Evolutionary conservation across 2,888 invertebrate species (phyloP).

Genomic region (Tanaodytes sp.): DNA sequence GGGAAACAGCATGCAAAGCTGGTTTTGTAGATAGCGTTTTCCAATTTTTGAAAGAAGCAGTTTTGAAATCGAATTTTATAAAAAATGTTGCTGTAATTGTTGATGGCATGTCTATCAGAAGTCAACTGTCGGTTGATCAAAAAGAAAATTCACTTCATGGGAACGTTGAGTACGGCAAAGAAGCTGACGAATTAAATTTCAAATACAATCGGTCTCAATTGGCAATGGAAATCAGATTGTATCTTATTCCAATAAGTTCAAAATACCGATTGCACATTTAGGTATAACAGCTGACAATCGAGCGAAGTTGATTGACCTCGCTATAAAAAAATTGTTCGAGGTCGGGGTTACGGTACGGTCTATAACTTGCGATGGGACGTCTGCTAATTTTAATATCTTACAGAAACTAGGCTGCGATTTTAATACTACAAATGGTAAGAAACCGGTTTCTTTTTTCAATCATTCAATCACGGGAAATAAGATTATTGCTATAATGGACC

Average conservation of each 20-base stretch:
- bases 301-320: background rate
- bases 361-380: slow-evolving; percentile 1
- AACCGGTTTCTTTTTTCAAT: too few species aligned
- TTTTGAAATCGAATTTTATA: too few species aligned
- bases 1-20: too few species aligned
- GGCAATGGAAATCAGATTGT: slow-evolving; percentile 19
- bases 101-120: slow-evolving; percentile 27
- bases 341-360: slow-evolving; percentile 4
- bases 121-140: slow-evolving; percentile 15
- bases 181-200: slow-evolving; percentile 6
- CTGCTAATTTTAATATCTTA: slow-evolving; percentile 22
- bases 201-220: slow-evolving; percentile 5
- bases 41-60: too few species aligned
- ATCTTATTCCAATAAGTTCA: slow-evolving; percentile 13
- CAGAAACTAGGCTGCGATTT: too few species aligned
- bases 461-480: too few species aligned
- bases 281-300: slow-evolving; percentile 7
- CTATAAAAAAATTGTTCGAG: slow-evolving; percentile 12
- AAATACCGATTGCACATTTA: slow-evolving; percentile 12
- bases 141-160: slow-evolving; percentile 11
- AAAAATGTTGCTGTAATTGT: slow-evolving; percentile 20
- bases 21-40: too few species aligned
- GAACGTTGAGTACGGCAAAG: slow-evolving; percentile 18
- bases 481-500: too few species aligned
- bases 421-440: too few species aligned